Conservation (phyloP, 2,797 vertebrate genomes). For the Myotis daubentonii region DNA sequence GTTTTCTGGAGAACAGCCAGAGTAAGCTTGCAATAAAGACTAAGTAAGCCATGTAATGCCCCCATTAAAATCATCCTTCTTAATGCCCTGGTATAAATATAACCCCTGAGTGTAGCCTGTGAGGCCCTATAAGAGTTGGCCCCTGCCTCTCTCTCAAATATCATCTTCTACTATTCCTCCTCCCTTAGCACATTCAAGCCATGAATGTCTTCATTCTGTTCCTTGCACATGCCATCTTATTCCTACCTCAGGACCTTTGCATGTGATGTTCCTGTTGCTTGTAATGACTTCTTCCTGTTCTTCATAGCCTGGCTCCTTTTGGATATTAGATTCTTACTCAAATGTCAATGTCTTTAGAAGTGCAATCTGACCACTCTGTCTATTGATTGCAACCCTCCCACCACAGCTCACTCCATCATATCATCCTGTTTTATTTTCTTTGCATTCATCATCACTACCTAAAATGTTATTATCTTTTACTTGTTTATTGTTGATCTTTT, state of each 20-base stretch:
- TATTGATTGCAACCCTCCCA: not conserved
- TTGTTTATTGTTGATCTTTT: not conserved
- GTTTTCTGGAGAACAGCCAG: not conserved
- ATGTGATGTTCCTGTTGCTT: not conserved
- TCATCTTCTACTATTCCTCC: not conserved
- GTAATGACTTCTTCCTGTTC: not conserved
- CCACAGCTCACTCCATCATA: not conserved
- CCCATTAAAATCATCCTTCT: not conserved
- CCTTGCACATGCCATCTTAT: not conserved
- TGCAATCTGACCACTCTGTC: not conserved
- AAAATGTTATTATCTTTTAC: not conserved
- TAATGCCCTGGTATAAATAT: not conserved
- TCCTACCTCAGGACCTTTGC: not conserved
- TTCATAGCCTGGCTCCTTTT: not conserved
- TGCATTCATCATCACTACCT: not conserved
- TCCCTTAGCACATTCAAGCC: not conserved
- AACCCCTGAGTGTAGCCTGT: not conserved
- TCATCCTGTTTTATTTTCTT: constrained; percentile 27
- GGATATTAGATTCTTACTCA: not conserved
- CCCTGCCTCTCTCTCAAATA: not conserved
- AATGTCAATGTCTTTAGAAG: not conserved
- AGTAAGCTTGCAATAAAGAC: not conserved
- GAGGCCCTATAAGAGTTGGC: not conserved
- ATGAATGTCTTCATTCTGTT: not conserved
- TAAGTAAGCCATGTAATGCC: not conserved